phyloP scores from a whole-genome alignment of 2,888 invertebrate species.

The Eupithecia tripunctaria region DNA sequence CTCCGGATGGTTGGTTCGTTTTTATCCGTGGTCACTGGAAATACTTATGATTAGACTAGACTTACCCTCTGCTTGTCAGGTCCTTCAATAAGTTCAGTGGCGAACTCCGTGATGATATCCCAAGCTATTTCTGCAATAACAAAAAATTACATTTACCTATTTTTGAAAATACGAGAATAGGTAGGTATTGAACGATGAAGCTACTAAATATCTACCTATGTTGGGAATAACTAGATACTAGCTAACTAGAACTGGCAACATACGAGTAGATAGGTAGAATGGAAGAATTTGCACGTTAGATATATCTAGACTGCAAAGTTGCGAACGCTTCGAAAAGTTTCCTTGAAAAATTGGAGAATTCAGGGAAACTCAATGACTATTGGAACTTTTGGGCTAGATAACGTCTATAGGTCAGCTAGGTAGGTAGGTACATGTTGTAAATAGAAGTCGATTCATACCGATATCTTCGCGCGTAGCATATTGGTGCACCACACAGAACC shows the following conservation, averaged over 20 bases:
- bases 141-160: background rate
- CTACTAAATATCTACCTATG: too few species aligned
- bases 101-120: conserved; percentile 92
- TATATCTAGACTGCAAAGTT: too few species aligned
- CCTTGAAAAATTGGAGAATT: background rate
- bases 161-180: background rate
- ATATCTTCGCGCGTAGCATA: conserved; percentile 93
- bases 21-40: too few species aligned
- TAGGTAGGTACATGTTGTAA: background rate
- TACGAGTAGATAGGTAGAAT: too few species aligned
- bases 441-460: conserved; percentile 71
- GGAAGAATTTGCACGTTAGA: too few species aligned
- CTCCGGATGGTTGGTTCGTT: background rate
- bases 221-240: too few species aligned
- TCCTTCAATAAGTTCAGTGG: conserved; percentile 91
- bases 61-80: conserved; percentile 85
- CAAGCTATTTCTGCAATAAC: conserved; percentile 89
- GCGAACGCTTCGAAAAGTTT: too few species aligned
- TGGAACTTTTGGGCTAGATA: background rate
- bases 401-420: background rate
- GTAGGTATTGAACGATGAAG: background rate
- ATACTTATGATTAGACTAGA: conserved; percentile 20
- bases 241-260: too few species aligned
- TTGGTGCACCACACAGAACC: conserved; percentile 97
- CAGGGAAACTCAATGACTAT: background rate